phyloP scores from a whole-genome alignment of 1,140 invertebrate genomes.

The Trachymyrmex cornetzi region DNA sequence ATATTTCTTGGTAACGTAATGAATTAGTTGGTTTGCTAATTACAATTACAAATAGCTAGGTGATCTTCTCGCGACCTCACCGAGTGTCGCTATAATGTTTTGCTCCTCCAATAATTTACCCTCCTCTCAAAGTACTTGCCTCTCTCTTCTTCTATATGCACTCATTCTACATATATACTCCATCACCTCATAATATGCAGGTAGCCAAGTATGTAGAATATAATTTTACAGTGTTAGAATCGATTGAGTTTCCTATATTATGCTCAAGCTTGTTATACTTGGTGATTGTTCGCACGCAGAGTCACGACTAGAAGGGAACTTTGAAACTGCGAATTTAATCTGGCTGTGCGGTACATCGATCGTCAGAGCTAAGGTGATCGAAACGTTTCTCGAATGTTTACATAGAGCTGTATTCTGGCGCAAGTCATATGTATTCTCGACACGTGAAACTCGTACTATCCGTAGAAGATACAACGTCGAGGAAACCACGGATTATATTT shows the following conservation, averaged over 20 bases:
- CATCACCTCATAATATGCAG: constrained; percentile 3
- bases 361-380: constrained; percentile 22
- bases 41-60: constrained; percentile 77
- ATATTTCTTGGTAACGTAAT: constrained; percentile 70
- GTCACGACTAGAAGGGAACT: constrained; percentile 21
- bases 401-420: background rate
- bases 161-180: constrained; percentile 17
- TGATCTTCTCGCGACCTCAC: constrained; percentile 56
- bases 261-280: background rate
- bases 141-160: background rate
- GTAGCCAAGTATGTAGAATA: constrained; percentile 18
- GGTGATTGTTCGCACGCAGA: background rate
- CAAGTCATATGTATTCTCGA: constrained; percentile 21
- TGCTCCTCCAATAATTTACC: background rate
- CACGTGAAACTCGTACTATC: background rate
- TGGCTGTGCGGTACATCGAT: background rate
- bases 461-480: background rate
- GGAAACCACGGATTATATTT: constrained; percentile 39
- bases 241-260: constrained; percentile 1
- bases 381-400: constrained; percentile 43
- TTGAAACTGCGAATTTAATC: constrained; percentile 46
- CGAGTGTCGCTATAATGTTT: constrained; percentile 51
- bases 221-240: background rate
- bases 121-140: background rate
- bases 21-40: constrained; percentile 75